Evolutionary conservation across 1,140 invertebrate genomes (phyloP), one percentile per base, ranked within the genome.

Genomic region (Zaprionus taronus): DNA sequence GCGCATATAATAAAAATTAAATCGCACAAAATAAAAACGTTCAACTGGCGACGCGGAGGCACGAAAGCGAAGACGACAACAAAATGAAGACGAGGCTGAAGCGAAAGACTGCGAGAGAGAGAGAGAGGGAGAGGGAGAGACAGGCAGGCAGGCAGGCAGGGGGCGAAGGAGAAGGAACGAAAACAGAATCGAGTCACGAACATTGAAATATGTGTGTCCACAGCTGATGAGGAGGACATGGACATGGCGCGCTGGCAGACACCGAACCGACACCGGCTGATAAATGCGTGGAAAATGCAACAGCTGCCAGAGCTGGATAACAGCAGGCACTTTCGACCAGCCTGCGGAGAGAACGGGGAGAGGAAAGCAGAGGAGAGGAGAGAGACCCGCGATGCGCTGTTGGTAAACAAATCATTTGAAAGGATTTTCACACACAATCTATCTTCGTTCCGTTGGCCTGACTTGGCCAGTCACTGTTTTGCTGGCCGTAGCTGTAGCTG

Each of bases 281-380:
- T 90, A 90, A 90, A 90, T 90, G 85, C 85, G 85, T 90, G 85
- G 85, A 91, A 90, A 90, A 90, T 90, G 85, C 85, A 90, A 91
- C 85, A 90, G 85, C 85, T 90, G 85, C 85, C 85, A 90, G 77
- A 72, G 80, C 68, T 89, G 85, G 78, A 83, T 87, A 89, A 77
- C 70, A 77, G 74, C 74, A 67, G 74, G 76, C 70, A 56, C 28
- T 70, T 31, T 22, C 55, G 24, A 6, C 31, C 15, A 24, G 51
- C 24, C 55, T 28, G 64, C 28, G 36, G 49, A 49, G 47, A 44
- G 26, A 41, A 68, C 49, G 41, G 58, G 61, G 67, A 79, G 58
- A 31, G 22, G 12, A 73, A 53, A 34, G 51, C 26, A 55, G 44
- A 14, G 36, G 36, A 14, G 7, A 7, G 15, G 20, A 36, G 34